Base-by-base conservation (phyloP, 2,797 vertebrate species). In the Moxostoma hubbsi region DNA sequence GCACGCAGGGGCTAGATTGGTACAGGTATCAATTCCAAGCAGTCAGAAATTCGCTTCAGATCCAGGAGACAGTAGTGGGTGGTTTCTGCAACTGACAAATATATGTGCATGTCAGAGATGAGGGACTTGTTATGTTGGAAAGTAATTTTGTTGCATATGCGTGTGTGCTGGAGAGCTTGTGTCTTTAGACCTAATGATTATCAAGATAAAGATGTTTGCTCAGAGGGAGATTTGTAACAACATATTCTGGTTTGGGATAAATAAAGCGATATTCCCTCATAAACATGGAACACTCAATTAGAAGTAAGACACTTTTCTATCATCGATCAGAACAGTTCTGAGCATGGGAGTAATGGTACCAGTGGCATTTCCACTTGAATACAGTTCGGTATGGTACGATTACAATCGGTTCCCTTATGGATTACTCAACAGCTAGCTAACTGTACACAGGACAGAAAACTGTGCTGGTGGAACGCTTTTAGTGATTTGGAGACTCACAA, bases 11-110 rank as follows among this genome's bases (percentile, higher is more conserved):
- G 87, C 36, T 88, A 90, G 84, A 93, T 91, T 16, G 90, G 90
- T 73, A 90, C 90, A 0, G 87, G 92, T 51, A 93, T 92, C 85
- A 91, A 90, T 86, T 93, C 90, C 84, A 93, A 93, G 87, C 87
- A 93, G 79, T 91, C 91, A 7, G 90, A 92, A 87, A 93, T 93
- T 62, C 79, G 89, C 46, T 90, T 93, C 77, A 89, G 82, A 83
- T 92, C 88, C 67, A 83, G 89, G 54, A 86, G 83, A 84, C 83
- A 82, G 66, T 85, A 83, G 67, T 82, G 75, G 86, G 90, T 84
- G 83, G 81, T 76, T 72, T 77, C 79, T 74, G 69, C 57, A 77
- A 76, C 36, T 84, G 85, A 85, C 51, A 68, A 75, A 80, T 73
- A 79, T 71, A 59, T 54, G 45, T 16, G 65, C 47, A 9, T 54